Evolutionary conservation across 1,140 invertebrate genomes (phyloP).

Genomic region (Drosophila nasuta): DNA sequence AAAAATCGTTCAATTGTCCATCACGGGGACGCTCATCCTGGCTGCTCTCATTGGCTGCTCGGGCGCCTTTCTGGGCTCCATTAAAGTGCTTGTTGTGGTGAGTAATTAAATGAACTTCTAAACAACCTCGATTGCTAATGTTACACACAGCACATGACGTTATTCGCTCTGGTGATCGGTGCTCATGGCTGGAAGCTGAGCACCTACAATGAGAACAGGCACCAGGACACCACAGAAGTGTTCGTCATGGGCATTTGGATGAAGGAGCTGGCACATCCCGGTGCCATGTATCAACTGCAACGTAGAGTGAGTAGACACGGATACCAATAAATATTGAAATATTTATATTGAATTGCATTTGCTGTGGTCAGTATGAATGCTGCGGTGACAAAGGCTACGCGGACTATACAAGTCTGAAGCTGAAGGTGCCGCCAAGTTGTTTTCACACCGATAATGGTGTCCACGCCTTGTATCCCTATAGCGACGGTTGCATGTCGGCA

Average conservation of each 20-base stretch:
- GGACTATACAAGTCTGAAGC: slow-evolving; percentile 58
- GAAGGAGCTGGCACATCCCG: slow-evolving; percentile 61
- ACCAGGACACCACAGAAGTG: slow-evolving; percentile 55
- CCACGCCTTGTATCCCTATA: slow-evolving; percentile 67
- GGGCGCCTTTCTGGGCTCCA: slow-evolving; percentile 73
- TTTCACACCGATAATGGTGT: slow-evolving; percentile 63
- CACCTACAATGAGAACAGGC: slow-evolving; percentile 69
- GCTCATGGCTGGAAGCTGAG: slow-evolving; percentile 67
- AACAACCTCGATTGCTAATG: not conserved
- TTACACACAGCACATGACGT: slow-evolving; percentile 54
- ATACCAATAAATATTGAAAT: not conserved
- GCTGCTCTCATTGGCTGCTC: slow-evolving; percentile 68
- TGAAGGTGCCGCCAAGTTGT: slow-evolving; percentile 70
- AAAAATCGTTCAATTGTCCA: slow-evolving; percentile 62
- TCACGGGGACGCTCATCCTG: slow-evolving; percentile 59
- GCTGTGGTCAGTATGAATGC: slow-evolving; percentile 64
- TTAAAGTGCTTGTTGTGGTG: slow-evolving; percentile 72
- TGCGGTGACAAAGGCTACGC: slow-evolving; percentile 61
- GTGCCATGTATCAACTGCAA: slow-evolving; percentile 71
- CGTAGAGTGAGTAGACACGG: slow-evolving; percentile 30
- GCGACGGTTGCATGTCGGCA: slow-evolving; percentile 69
- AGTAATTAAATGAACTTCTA: slow-evolving; percentile 1
- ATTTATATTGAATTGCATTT: not conserved
- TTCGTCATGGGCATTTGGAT: slow-evolving; percentile 71
- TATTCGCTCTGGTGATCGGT: slow-evolving; percentile 59